These are phyloP conservation scores for Buphagus erythrorhynchus DNA, from an alignment of 2,797 vertebrate species.

Conservation along the genomic window DNA sequence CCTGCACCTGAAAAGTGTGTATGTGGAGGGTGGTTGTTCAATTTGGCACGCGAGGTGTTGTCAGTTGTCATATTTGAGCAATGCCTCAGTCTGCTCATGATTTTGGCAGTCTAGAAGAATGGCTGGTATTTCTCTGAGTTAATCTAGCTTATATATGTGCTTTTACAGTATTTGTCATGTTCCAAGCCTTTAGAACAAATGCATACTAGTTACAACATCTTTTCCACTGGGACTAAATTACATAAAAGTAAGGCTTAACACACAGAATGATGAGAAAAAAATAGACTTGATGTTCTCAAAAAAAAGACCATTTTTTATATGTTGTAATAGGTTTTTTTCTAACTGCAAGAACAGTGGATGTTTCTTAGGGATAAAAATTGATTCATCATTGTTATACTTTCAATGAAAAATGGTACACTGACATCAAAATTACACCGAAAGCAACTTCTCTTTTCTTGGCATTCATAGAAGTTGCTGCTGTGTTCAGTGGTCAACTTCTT, in stretches of 20 bases:
- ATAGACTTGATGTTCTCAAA: neutral
- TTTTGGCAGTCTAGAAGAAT: neutral
- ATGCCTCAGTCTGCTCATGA: neutral
- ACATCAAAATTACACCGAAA: neutral
- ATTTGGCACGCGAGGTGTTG: neutral
- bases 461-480: neutral
- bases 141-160: neutral
- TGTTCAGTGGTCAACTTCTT: neutral
- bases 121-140: neutral
- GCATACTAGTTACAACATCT: neutral
- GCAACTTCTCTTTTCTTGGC: rapidly evolving
- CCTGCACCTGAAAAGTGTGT: neutral
- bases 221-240: neutral
- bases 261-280: neutral
- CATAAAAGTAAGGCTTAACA: neutral
- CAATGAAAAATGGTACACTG: neutral
- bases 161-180: neutral
- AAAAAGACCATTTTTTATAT: neutral
- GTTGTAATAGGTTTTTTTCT: neutral
- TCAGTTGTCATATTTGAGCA: neutral
- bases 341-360: neutral
- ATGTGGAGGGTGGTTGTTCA: neutral
- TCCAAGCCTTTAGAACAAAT: neutral
- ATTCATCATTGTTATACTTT: neutral
- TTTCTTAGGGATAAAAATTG: neutral